A percentile compares a stretch with the other conserved stretches of the same genome.
Evolutionary conservation across 2,797 vertebrate genomes (phyloP).

Genomic region (Lepidocolaptes lacrymiger): DNA sequence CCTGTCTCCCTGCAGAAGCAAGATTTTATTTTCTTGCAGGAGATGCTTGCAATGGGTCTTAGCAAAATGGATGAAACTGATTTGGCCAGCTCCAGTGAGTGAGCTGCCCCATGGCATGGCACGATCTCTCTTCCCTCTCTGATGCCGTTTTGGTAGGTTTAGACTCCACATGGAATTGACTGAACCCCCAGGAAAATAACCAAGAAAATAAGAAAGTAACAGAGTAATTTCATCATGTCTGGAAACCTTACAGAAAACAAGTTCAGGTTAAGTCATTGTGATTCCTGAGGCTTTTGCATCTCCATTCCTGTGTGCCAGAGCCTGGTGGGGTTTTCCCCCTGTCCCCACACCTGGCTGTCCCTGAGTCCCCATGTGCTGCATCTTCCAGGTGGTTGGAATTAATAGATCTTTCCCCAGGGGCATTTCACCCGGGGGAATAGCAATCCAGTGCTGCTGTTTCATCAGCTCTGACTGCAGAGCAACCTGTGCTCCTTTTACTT

Average conservation of each 20-base stretch:
- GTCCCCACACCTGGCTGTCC: background rate
- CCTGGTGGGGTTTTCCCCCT: background rate
- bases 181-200: background rate
- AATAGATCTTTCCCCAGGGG: background rate
- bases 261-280: rapidly evolving
- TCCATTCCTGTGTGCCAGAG: background rate
- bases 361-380: background rate
- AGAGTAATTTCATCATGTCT: background rate
- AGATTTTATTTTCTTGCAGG: background rate
- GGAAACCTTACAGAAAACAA: background rate
- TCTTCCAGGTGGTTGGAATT: background rate
- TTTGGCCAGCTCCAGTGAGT: background rate
- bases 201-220: background rate
- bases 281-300: background rate
- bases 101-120: too few relatives aligned
- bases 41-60: background rate
- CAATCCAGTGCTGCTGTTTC: background rate
- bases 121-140: background rate
- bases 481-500: rapidly evolving
- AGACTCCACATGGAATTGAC: background rate
- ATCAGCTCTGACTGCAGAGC: background rate
- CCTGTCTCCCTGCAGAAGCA: background rate
- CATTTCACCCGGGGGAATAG: background rate
- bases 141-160: background rate
- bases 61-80: background rate